phyloP scores from a whole-genome alignment of 2,797 vertebrate species.

The Spinus pinus region DNA sequence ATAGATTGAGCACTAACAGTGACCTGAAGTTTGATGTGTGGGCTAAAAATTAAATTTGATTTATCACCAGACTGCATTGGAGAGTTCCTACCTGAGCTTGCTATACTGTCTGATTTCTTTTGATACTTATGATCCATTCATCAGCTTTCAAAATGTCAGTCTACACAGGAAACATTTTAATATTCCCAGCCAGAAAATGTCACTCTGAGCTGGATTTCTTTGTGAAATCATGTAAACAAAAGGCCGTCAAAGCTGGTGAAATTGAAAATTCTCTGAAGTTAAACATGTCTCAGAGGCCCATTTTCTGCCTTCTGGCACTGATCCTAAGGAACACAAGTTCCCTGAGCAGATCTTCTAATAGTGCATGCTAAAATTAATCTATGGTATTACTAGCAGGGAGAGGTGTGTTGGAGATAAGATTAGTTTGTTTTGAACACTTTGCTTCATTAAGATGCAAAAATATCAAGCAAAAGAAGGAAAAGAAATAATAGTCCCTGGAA shows the following conservation, averaged over 20 bases:
- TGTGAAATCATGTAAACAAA: slow-evolving; percentile 40
- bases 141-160: slow-evolving; percentile 18
- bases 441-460: slow-evolving; percentile 14
- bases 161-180: background rate
- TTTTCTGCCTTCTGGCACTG: slow-evolving; percentile 1
- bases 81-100: background rate
- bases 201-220: background rate
- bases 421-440: slow-evolving; percentile 12
- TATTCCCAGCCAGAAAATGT: slow-evolving; percentile 29
- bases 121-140: background rate
- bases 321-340: background rate
- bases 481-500: background rate
- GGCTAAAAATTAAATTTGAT: background rate
- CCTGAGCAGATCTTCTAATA: background rate
- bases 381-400: background rate
- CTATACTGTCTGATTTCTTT: background rate
- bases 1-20: background rate
- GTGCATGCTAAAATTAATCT: background rate
- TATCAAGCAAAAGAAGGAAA: background rate
- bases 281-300: background rate
- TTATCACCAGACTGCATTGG: background rate
- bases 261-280: background rate
- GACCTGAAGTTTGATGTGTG: background rate
- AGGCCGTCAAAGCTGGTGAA: background rate
- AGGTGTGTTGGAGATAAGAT: slow-evolving; percentile 8